Evolutionary conservation across 30 jellyfish, hydroid and myxozoan genomes (phyloP), one percentile per base, ranked within the genome.

Genomic region (Aurelia sp.): DNA sequence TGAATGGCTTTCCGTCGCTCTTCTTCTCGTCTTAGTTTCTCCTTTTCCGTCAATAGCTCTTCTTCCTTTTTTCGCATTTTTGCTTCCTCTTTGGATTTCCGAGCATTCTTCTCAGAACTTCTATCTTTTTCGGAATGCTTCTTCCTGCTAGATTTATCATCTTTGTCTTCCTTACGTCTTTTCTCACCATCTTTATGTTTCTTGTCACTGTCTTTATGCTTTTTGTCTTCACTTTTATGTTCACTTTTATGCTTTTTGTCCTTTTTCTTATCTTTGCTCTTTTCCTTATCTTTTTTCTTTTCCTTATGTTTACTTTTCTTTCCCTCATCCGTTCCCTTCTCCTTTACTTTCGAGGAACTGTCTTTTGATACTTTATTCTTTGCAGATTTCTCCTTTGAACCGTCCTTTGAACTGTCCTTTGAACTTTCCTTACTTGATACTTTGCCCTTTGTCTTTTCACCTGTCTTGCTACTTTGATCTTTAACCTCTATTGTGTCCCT

Each of bases 21-120:
- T 51, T 91, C 98, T 59, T 85, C 98, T 51, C 53, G 61, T 23
- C 23, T 82, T 58, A 62, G 20, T 61, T 65, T 61, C 52, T 84
- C 93, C 15, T 84, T 76, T 18, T 65, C 82, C 13, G 93, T 11
- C 62, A 62, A 30, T 6, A 10, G 13, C 12, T 51, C 76, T 33
- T 52, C 51, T 21, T 41, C 57, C 47, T 20, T 30, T 77, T 53
- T 66, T 11, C 51, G 31, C 73, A 3, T 48, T 33, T 64, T 48
- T 23, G 37, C 78, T n/a, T 78, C 79, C 69, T 78, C 89, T 41
- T 62, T 62, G 6, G 79, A 78, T 47, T 52, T 78, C 68, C 89
- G 89, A 33, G 89, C 41, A 78, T 30, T 44, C 66, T 50, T 78
- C 17, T 63, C 23, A 11, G 89, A 78, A 17, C 58, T 62, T 4